Evolutionary conservation across 2,888 invertebrate species (phyloP), one percentile per base, ranked within the genome.

Genomic region (Cyclophora albipunctata): DNA sequence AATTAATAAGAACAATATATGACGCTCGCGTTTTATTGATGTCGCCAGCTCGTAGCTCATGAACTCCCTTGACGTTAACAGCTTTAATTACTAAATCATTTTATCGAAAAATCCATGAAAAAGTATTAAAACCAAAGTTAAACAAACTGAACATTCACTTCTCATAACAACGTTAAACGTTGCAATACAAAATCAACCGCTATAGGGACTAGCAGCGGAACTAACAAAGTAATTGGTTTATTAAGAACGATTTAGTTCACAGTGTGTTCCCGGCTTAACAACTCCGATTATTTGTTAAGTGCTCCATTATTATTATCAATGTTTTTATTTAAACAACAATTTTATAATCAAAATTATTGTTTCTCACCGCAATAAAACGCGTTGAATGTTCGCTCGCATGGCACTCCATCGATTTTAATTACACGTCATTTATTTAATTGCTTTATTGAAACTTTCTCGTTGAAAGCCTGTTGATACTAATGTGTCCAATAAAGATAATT

Each of bases 291-390:
- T 59, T 62, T 50, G 67, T 68, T 67, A 71, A 73, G 66, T 71
- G 64, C 60, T 56, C 51, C 58, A 69, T 69, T 67, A 72, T 66
- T 69, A 67, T 67, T 73, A 73, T 73, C 69, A 73, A 67, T 64
- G 62, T 64, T 71, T 68, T 68, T 73, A 78, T 78, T 37, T 75
- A 79, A 81, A 78, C 62, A 75, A 65, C 69, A 69, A 70, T 71
- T 72, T 78, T 73, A 79, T 79, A 76, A 84, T 83, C 73, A 76
- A 70, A 71, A 76, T 82, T 73, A 83, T 82, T 81, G 75, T 82
- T 84, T 86, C 87, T 81, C 85, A 85, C 84, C 82, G 78, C 73
- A 75, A 86, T 85, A 81, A 80, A 82, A 74, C 61, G 60, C 62
- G 67, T 70, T 71, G 57, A 59, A 66, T 73, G 72, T 70, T 69